Evolutionary conservation across 2,113 vertebrate species (phyloP).

Genomic region (Okapia johnstoni): DNA sequence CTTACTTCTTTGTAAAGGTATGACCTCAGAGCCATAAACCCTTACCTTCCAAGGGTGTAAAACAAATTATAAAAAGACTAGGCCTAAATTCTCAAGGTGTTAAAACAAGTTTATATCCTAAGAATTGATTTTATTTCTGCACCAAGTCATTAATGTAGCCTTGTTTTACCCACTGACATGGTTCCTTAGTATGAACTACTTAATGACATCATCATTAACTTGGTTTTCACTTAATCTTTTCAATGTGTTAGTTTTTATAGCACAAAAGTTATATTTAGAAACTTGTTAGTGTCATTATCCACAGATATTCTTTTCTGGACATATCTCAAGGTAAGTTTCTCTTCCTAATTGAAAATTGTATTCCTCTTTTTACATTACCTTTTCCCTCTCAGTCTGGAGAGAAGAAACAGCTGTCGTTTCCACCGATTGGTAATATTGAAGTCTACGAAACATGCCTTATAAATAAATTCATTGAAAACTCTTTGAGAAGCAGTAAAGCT

Average conservation of each 20-base stretch:
- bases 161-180: slow-evolving; percentile 27
- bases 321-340: background rate
- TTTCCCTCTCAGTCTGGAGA: background rate
- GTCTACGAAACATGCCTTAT: slow-evolving; percentile 24
- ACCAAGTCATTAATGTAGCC: slow-evolving; percentile 17
- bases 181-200: background rate
- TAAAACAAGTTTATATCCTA: slow-evolving; percentile 54
- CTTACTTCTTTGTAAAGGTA: background rate
- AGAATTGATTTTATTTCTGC: slow-evolving; percentile 59
- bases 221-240: slow-evolving; percentile 41
- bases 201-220: slow-evolving; percentile 53
- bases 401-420: slow-evolving; percentile 1
- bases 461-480: slow-evolving; percentile 25
- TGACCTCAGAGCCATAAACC: slow-evolving; percentile 8
- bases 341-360: background rate
- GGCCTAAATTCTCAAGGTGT: slow-evolving; percentile 41
- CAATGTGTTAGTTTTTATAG: slow-evolving; percentile 27
- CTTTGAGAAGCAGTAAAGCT: background rate
- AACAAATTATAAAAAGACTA: slow-evolving; percentile 47
- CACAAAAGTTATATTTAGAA: slow-evolving; percentile 33
- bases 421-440: background rate
- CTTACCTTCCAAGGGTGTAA: slow-evolving; percentile 35
- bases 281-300: background rate
- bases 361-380: background rate
- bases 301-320: background rate